A percentile compares a stretch with the other conserved stretches of the same genome.
Evolutionary conservation across 2,113 vertebrate species (phyloP).

Genomic region (Etheostoma cragini): DNA sequence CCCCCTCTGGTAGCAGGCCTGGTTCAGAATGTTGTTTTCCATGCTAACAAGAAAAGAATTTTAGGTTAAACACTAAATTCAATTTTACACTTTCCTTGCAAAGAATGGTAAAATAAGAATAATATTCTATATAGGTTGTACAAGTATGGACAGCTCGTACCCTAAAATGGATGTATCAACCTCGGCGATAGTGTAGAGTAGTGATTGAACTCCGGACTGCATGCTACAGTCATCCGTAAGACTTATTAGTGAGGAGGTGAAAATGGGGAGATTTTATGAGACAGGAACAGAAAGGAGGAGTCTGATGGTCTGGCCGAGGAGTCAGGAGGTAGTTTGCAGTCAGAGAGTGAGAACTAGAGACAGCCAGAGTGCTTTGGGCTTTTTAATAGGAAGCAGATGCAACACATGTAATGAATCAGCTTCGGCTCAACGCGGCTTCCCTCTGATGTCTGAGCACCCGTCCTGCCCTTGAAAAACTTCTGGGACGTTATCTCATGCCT

Average conservation of each 20-base stretch:
- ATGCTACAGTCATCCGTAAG: conserved; percentile 25
- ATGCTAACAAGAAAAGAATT: not conserved
- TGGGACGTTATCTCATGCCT: conserved; percentile 86
- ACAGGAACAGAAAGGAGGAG: conserved; percentile 48
- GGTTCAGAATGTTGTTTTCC: not conserved
- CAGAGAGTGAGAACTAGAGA: conserved; percentile 69
- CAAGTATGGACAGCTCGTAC: not conserved
- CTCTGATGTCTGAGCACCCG: conserved; percentile 89
- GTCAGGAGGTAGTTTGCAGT: conserved; percentile 68
- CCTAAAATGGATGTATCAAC: not conserved
- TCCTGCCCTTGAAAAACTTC: conserved; percentile 87
- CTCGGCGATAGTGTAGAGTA: not conserved
- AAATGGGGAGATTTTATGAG: conserved; percentile 28
- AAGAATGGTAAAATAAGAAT: not conserved
- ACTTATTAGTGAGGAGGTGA: conserved; percentile 41
- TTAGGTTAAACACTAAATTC: not conserved
- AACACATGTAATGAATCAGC: conserved; percentile 87
- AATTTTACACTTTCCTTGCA: not conserved
- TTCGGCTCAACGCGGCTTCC: conserved; percentile 81
- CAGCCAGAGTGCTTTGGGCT: conserved; percentile 81
- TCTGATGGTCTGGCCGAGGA: conserved; percentile 49
- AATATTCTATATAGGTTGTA: not conserved
- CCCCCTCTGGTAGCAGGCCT: too few relatives aligned
- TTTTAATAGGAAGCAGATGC: conserved; percentile 89
- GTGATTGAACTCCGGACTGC: not conserved